A percentile compares a stretch with the other conserved stretches of the same genome.
phyloP scores from a whole-genome alignment of 2,113 vertebrate species.

The Pterocles burchelli region DNA sequence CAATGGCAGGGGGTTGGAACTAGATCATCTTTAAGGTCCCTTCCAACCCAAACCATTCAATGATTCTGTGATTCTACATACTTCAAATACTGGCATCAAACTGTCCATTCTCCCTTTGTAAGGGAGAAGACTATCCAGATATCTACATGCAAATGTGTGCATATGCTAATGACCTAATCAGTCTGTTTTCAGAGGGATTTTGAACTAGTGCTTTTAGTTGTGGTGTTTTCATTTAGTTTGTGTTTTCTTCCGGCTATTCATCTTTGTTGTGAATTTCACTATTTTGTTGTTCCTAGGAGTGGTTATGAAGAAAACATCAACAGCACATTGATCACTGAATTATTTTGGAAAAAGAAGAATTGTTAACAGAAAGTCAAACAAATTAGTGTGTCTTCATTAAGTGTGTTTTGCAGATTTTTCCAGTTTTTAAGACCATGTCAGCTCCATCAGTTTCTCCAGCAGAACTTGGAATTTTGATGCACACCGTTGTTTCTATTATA shows the following conservation, averaged over 20 bases:
- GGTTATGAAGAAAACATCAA: not conserved
- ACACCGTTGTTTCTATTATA: not conserved
- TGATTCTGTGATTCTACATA: not conserved
- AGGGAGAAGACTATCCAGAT: not conserved
- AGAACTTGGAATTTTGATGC: not conserved
- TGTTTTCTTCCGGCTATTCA: not conserved
- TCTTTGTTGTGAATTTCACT: not conserved
- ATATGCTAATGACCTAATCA: not conserved
- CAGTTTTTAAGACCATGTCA: not conserved
- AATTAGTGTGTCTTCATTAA: not conserved
- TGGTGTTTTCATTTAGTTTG: not conserved
- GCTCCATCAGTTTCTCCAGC: not conserved
- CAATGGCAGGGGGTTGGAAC: too few species aligned
- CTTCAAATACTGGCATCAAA: not conserved
- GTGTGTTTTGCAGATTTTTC: not conserved
- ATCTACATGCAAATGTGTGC: too few species aligned
- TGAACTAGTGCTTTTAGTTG: not conserved
- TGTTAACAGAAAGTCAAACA: not conserved
- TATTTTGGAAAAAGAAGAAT: not conserved
- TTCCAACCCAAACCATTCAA: too few species aligned
- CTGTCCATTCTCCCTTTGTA: not conserved
- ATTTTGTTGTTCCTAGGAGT: not conserved
- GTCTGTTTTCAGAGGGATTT: not conserved
- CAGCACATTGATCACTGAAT: not conserved
- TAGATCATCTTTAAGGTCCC: too few species aligned